Conservation (phyloP, 2,797 vertebrate species). For the Monodelphis domestica region DNA sequence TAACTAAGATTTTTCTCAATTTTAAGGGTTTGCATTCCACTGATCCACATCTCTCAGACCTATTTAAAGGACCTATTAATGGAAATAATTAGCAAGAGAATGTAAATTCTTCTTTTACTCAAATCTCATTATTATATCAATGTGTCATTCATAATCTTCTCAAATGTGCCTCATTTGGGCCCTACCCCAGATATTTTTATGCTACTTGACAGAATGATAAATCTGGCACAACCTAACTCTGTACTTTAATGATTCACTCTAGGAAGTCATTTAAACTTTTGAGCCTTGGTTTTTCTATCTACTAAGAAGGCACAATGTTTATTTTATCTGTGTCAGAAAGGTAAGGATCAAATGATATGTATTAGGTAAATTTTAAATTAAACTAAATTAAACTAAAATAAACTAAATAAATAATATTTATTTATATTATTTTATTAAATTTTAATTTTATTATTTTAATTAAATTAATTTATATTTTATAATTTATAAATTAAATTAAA, state of each 20-base stretch:
- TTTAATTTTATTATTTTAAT: too few species aligned
- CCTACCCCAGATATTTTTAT: neutral
- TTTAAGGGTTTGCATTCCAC: neutral
- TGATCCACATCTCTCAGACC: neutral
- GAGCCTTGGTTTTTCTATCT: neutral
- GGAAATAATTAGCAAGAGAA: neutral
- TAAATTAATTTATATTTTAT: too few species aligned
- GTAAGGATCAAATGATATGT: neutral
- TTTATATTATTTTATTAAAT: too few species aligned
- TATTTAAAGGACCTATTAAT: neutral
- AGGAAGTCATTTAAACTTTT: neutral
- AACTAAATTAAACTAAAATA: too few species aligned
- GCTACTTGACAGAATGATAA: neutral
- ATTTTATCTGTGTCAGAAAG: neutral
- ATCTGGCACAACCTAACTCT: neutral
- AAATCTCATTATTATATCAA: conserved; percentile 28
- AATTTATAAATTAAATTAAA: too few species aligned
- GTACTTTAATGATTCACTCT: neutral
- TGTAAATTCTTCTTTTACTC: conserved; percentile 11
- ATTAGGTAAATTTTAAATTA: neutral
- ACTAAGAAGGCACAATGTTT: neutral
- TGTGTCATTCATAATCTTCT: conserved; percentile 14
- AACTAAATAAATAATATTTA: too few species aligned
- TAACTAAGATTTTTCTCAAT: neutral
- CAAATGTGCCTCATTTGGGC: neutral